These are phyloP conservation scores for Eumeta japonica DNA, from an alignment of 1,140 invertebrate species.

Conservation along the genomic window DNA sequence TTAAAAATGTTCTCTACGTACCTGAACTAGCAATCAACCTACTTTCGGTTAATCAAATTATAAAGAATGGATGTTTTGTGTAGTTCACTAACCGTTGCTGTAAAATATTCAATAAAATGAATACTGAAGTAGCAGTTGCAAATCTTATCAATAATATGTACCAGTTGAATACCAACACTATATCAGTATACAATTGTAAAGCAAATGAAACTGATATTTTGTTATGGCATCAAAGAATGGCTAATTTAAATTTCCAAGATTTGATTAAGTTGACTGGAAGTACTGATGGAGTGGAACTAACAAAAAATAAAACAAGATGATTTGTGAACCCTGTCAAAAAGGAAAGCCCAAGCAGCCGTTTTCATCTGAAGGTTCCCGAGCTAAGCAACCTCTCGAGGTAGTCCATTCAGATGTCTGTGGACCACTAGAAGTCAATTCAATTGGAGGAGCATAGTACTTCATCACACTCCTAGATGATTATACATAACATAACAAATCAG, in stretches of 20 bases:
- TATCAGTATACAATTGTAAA: not conserved
- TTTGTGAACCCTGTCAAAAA: not conserved
- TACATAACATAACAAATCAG: not conserved
- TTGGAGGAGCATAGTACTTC: constrained; percentile 1
- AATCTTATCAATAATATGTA: not conserved
- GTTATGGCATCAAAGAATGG: not conserved
- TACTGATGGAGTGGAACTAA: not conserved
- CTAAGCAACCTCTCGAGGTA: not conserved
- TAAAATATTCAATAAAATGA: too few relatives aligned
- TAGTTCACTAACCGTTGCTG: not conserved
- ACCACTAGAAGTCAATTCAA: not conserved
- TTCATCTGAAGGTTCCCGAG: not conserved
- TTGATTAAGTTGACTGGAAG: not conserved
- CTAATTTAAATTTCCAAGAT: not conserved
- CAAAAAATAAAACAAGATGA: not conserved
- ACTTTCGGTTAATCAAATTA: not conserved
- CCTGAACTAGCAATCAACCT: not conserved
- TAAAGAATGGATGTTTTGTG: too few relatives aligned
- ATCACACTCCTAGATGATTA: not conserved
- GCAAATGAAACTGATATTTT: not conserved
- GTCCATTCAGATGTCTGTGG: not conserved
- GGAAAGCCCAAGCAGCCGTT: not conserved
- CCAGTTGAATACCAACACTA: not conserved
- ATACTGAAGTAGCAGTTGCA: too few relatives aligned
- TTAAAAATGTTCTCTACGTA: not conserved